Evolutionary conservation across 2,113 vertebrate genomes (phyloP), one percentile per base, ranked within the genome.

Genomic region (Cyanoramphus novaezelandiae): DNA sequence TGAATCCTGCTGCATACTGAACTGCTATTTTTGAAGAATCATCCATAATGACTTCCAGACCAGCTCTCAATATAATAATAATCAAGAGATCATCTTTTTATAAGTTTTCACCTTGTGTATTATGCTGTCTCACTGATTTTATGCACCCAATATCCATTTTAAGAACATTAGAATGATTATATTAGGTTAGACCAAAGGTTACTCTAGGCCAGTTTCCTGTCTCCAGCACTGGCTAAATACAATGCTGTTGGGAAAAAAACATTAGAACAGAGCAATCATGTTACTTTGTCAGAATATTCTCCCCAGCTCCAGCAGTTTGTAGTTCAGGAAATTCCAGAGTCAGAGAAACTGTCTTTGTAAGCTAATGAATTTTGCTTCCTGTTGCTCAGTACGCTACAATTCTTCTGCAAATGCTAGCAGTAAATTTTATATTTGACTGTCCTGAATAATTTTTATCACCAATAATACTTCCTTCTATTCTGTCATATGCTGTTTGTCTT

Each of bases 261-360:
- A 0, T 78, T 81, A 52, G 49, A 83, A 71, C 15, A 25, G 60
- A 74, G 57, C 33, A 86, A 47, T 79, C 52, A 78, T 47, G 77
- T 91, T 91, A 64, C 55, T 86, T 81, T 67, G 50, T 86, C 50
- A 90, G 64, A 86, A 68, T 79, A 75, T 82, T 86, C 65, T 89
- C 23, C 23, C 7, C 46, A 83, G 76, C 37, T 95, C 71, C 91
- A 95, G 80, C 57, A 95, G 81, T 95, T 91, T 86, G 46, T 65
- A 92, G 91, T n/a, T 91, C 89, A 95, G 91, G 94, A 95, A 95
- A 95, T 95, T 96, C 95, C 94, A 60, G 76, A 91, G 81, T 50
- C 89, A 91, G 74, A 89, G 72, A 84, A 91, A 82, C 24, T 82
- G 86, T 93, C 93, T 92, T 95, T 84, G 81, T 82, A 93, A 95